A percentile compares a stretch with the other conserved stretches of the same genome.
Conservation (phyloP, 2,888 invertebrate genomes). For the Arrhopalites spinosus region DNA sequence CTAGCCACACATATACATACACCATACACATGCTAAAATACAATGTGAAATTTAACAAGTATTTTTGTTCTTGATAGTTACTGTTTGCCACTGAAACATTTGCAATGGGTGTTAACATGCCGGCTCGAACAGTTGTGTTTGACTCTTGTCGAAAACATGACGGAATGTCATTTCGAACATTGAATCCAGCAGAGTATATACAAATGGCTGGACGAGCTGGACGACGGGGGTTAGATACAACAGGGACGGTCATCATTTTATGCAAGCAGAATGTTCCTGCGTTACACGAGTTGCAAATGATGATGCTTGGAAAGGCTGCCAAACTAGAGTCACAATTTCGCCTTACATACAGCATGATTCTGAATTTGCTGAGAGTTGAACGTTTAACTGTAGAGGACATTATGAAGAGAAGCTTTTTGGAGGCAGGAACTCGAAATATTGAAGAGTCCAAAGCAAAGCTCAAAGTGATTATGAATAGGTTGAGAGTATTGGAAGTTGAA, state of each 20-base stretch:
- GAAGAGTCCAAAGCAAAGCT: constrained; percentile 70
- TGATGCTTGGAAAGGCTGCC: constrained; percentile 85
- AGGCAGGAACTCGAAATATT: constrained; percentile 66
- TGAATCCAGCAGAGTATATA: constrained; percentile 92
- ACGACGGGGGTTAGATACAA: constrained; percentile 86
- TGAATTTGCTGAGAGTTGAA: constrained; percentile 80
- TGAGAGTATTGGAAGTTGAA: constrained; percentile 61
- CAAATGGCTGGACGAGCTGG: constrained; percentile 99
- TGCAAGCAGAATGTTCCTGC: constrained; percentile 79
- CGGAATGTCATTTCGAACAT: constrained; percentile 74
- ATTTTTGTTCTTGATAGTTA: constrained; percentile 68
- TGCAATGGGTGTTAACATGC: constrained; percentile 99
- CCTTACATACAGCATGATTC: constrained; percentile 94
- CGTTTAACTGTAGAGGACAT: constrained; percentile 91
- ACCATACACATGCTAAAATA: no score
- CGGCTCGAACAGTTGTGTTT: constrained; percentile 92
- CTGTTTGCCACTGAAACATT: constrained; percentile 99
- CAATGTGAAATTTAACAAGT: no score
- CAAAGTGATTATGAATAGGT: constrained; percentile 65
- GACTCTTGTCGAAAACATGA: constrained; percentile 91
- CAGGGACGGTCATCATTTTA: constrained; percentile 92
- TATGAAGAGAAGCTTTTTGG: constrained; percentile 89
- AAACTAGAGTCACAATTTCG: constrained; percentile 90
- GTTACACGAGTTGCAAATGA: constrained; percentile 72
- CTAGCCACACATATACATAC: no score